A percentile compares a stretch with the other conserved stretches of the same genome.
phyloP scores from a whole-genome alignment of 1,140 invertebrate genomes.

The Drosophila mojavensis region DNA sequence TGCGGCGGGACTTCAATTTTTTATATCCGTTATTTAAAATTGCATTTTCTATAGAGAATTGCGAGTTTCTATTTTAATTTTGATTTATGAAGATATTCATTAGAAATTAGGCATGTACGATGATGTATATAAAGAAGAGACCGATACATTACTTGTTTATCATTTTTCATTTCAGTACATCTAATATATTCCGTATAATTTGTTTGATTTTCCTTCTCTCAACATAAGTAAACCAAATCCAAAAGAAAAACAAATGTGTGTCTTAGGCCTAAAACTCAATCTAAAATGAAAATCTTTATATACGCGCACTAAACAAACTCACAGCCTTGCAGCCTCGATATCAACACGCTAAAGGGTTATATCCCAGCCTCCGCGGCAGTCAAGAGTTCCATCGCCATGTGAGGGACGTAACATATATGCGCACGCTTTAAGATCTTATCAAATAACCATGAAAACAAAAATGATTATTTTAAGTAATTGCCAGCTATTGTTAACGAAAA shows the following conservation, averaged over 20 bases:
- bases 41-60: conserved; percentile 40
- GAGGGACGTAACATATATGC: conserved; percentile 38
- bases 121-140: too few species aligned
- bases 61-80: conserved; percentile 35
- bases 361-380: conserved; percentile 11
- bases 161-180: too few species aligned
- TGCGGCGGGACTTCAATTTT: conserved; percentile 12
- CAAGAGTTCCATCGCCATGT: conserved; percentile 5
- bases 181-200: too few species aligned
- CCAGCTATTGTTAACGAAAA: conserved; percentile 55
- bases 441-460: conserved; percentile 62
- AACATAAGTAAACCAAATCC: not conserved
- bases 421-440: conserved; percentile 69
- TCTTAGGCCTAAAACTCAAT: conserved; percentile 46
- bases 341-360: conserved; percentile 64
- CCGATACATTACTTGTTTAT: too few species aligned
- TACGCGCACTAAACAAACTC: conserved; percentile 28
- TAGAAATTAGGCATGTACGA: conserved; percentile 22
- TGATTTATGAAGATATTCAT: conserved; percentile 74
- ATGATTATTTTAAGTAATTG: conserved; percentile 83
- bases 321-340: conserved; percentile 25
- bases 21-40: conserved; percentile 36
- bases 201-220: not conserved
- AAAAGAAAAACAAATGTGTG: conserved; percentile 27
- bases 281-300: conserved; percentile 75